Evolutionary conservation across 2,113 vertebrate genomes (phyloP).

Genomic region (Muscicapa adusta): DNA sequence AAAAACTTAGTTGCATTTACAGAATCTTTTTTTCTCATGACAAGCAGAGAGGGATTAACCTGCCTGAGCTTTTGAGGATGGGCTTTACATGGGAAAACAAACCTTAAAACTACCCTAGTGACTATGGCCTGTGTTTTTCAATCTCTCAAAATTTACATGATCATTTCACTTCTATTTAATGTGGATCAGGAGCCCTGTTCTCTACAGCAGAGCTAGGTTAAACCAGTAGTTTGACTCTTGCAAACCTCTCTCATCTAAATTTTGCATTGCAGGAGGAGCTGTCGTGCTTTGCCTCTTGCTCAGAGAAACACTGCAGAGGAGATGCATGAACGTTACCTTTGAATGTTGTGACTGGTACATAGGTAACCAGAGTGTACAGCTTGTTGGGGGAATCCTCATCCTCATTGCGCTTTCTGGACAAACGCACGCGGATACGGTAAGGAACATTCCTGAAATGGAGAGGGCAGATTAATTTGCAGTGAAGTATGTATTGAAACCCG

Average conservation of each 20-base stretch:
- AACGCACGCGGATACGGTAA: constrained; percentile 89
- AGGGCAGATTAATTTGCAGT: background rate
- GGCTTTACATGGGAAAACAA: background rate
- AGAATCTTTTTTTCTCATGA: background rate
- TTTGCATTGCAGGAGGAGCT: background rate
- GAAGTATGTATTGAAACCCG: fast-evolving
- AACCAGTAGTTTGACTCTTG: background rate
- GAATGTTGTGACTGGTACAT: constrained; percentile 92
- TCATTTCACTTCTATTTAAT: background rate
- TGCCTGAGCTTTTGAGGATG: background rate
- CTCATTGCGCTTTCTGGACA: constrained; percentile 94
- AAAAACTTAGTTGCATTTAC: background rate
- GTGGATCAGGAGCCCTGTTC: background rate
- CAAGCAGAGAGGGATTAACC: background rate
- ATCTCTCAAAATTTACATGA: background rate
- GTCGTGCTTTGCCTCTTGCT: background rate
- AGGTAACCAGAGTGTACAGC: constrained; percentile 92
- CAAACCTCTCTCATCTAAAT: background rate
- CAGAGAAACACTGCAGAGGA: fast-evolving
- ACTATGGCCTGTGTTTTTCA: fast-evolving
- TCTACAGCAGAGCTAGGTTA: background rate
- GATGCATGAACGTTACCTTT: constrained; percentile 77
- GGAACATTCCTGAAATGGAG: constrained; percentile 84
- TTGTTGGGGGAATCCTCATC: constrained; percentile 99
- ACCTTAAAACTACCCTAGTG: background rate